phyloP scores from a whole-genome alignment of 2,888 invertebrate genomes.

The Troides aeacus region DNA sequence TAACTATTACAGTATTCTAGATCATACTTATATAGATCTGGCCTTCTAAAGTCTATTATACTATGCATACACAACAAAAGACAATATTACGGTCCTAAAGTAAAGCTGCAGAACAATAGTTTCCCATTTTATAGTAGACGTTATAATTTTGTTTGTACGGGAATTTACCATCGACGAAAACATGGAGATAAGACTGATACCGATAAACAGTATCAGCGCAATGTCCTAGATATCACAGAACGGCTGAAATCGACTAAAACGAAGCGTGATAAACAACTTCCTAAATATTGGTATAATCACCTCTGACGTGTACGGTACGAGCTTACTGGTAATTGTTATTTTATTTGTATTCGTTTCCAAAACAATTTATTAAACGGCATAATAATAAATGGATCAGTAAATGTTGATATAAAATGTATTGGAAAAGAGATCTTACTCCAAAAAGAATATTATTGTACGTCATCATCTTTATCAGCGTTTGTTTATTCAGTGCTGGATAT shows the following conservation, averaged over 20 bases:
- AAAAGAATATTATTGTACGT: no score
- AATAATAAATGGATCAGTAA: no score
- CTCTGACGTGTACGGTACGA: slow-evolving; percentile 1
- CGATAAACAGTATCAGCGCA: slow-evolving; percentile 28
- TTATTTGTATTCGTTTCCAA: background rate
- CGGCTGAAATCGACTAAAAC: slow-evolving; percentile 7
- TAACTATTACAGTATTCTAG: background rate
- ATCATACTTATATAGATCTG: no score
- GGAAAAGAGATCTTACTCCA: no score
- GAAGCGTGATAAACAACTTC: slow-evolving; percentile 3
- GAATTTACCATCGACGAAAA: slow-evolving; percentile 17
- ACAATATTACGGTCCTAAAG: background rate
- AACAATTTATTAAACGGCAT: no score
- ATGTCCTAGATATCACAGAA: slow-evolving; percentile 22
- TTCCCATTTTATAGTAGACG: background rate
- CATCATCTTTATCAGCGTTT: no score
- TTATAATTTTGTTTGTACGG: slow-evolving; percentile 13
- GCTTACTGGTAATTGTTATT: slow-evolving; percentile 19
- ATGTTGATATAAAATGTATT: no score
- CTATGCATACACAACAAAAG: background rate
- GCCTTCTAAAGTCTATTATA: background rate
- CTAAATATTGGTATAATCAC: background rate
- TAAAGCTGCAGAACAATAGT: slow-evolving; percentile 2
- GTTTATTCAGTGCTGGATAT: no score
- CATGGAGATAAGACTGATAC: slow-evolving; percentile 20